A percentile compares a stretch with the other conserved stretches of the same genome.
phyloP scores from a whole-genome alignment of 2,888 invertebrate species.

The Cactoblastis cactorum region DNA sequence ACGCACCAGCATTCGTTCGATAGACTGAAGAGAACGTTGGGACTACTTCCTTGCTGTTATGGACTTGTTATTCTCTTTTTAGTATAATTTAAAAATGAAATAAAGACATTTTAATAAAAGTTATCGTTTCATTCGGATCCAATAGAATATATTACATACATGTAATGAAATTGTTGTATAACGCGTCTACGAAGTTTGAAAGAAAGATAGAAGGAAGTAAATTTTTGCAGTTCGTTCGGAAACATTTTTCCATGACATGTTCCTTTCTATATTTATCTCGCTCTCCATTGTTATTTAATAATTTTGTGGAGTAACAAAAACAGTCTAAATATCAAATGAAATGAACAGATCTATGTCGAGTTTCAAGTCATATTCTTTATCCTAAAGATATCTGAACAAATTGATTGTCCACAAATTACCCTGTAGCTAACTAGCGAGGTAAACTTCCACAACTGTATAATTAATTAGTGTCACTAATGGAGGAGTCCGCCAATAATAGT shows the following conservation, averaged over 20 bases:
- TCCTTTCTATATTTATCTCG: no score
- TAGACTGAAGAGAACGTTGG: constrained; percentile 63
- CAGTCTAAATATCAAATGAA: no score
- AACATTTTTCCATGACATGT: no score
- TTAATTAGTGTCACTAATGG: background rate
- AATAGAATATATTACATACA: background rate
- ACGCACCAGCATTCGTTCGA: constrained; percentile 67
- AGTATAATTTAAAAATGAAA: constrained; percentile 25
- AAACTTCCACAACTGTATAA: background rate
- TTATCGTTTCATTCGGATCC: background rate
- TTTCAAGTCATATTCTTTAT: no score
- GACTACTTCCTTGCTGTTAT: constrained; percentile 36
- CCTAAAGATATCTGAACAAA: background rate
- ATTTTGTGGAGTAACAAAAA: no score
- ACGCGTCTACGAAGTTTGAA: no score
- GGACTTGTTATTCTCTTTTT: constrained; percentile 31
- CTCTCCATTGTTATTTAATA: no score
- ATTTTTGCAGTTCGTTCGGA: no score
- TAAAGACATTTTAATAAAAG: constrained; percentile 11
- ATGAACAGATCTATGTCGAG: no score
- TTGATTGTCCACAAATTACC: background rate
- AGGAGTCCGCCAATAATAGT: background rate
- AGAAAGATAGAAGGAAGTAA: no score
- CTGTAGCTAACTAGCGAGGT: background rate
- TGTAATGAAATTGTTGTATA: no score